Base-by-base conservation (phyloP, 2,113 vertebrate species). In the Condylura cristata region DNA sequence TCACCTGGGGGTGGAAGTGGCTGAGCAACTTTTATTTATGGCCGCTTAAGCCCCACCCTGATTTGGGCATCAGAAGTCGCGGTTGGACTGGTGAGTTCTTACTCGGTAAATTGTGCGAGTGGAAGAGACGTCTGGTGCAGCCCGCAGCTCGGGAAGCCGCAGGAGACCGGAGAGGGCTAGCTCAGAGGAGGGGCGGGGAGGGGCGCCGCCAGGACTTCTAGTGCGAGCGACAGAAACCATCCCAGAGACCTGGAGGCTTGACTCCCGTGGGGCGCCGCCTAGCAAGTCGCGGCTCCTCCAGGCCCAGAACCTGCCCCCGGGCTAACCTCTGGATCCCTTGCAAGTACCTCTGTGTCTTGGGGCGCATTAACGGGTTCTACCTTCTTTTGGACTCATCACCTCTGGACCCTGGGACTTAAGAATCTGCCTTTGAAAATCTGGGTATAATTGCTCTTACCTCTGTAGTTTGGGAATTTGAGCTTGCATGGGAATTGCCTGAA, bases 221-320 rank as follows among this genome's bases (percentile, higher is more conserved):
- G 3, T 0, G 3, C 10, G 2, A 6, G 20, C 10, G 11, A 14
- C 16, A 0, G 0, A 4, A 6, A 81, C 10, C 2, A 2, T 2
- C 24, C 24, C 30, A 0, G 41, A 78, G 56, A 37, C 8, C 0
- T 34, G 3, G 8, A 1, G 1, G 60, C 32, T 28, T 46, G 72
- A 17, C 8, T 5, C 6, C 26, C 28, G 3, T 2, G 3, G 5
- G 17, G 24, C 14, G 0, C 56, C 2, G 2, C 26, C 63, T 2
- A 3, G 1, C 12, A n/a, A 12, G 20, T 37, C 16, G 0, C n/a
- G 17, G 34, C 3, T 17, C 5, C 28, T n/a, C 39, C 30, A 9
- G 11, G 11, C 12, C 10, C 2, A 7, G 24, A 41, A 28, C 72
- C 34, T 46, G 6, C 30, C 26, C 9, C 12, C 0, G 2, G 22